Evolutionary conservation across 2,888 invertebrate genomes (phyloP).

Genomic region (Macrosoma leucophasiata): DNA sequence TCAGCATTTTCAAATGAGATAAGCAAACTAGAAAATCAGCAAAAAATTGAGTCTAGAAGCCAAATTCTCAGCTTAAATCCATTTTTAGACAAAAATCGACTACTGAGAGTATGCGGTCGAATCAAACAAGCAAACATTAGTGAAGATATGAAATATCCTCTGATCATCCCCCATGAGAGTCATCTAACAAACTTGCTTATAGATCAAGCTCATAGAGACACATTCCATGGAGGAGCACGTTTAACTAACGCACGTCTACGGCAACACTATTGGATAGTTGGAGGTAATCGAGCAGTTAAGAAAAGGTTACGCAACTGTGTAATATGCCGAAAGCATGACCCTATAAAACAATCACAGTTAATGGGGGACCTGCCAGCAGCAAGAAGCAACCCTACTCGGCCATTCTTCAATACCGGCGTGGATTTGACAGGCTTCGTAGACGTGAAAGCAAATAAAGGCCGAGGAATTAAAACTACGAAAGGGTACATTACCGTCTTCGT

Average conservation of each 20-base stretch:
- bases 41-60: constrained; percentile 4
- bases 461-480: no score
- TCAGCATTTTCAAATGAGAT: constrained; percentile 3
- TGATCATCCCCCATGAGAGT: constrained; percentile 13
- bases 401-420: no score
- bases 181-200: constrained; percentile 18
- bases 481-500: no score
- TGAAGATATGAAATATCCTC: constrained; percentile 6
- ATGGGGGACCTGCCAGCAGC: constrained; percentile 23
- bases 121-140: constrained; percentile 8
- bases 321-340: constrained; percentile 15
- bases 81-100: constrained; percentile 10
- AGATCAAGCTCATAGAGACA: constrained; percentile 19
- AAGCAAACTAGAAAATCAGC: constrained; percentile 2
- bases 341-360: constrained; percentile 14
- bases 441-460: no score
- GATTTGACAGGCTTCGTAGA: no score
- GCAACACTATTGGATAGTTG: constrained; percentile 20
- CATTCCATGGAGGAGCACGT: constrained; percentile 21
- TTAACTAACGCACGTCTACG: constrained; percentile 17
- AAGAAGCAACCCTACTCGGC: no score
- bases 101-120: constrained; percentile 16
- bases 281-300: constrained; percentile 15
- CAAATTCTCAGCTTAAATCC: constrained; percentile 12
- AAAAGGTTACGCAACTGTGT: constrained; percentile 13